Evolutionary conservation across 1,140 invertebrate species (phyloP), one percentile per base, ranked within the genome.

Genomic region (Andricus grossulariae): DNA sequence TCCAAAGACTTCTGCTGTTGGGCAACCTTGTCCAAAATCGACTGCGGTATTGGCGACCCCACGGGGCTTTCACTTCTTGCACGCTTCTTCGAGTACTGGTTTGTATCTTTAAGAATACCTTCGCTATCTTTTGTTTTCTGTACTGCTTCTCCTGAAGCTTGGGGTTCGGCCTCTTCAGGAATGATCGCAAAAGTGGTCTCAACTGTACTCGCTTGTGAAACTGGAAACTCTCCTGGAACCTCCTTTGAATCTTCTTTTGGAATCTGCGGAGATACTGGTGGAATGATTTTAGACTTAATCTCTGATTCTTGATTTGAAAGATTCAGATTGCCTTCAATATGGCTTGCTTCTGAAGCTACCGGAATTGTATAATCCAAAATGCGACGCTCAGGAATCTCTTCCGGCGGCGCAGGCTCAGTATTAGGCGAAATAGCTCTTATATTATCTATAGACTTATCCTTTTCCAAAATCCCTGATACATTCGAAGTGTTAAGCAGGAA

Each of bases 21-120:
- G 15, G 60, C 60, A 45, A 66, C 60, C 16, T 66, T 66, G 15
- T 66, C 60, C 32, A 66, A 66, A 66, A 66, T 66, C 10, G 60
- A 66, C 5, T 66, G 60, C 8, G n/a, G 32, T 7, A n/a, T 39
- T 39, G 60, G 60, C 3, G 21, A 39, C n/a, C 10, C 10, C 32
- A 32, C 7, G 8, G 52, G 16, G 32, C 10, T 66, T 45, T n/a
- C 39, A 25, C 5, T 15, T n/a, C n/a, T 66, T 13, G 16, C 12
- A 39, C 39, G 39, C 39, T 45, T 45, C 10, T 45, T 45, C 39
- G 39, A 45, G 39, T 45, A 11, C 39, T 45, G 39, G 39, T 8
- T n/a, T 25, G 19, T 3, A 57, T 15, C 25, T 60, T 60, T 55
- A 1, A 19, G 16, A 54, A 54, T 57, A 60, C 3, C 11, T 25